phyloP scores from a whole-genome alignment of 2,888 invertebrate genomes.

The Choristoneura rosaceana region DNA sequence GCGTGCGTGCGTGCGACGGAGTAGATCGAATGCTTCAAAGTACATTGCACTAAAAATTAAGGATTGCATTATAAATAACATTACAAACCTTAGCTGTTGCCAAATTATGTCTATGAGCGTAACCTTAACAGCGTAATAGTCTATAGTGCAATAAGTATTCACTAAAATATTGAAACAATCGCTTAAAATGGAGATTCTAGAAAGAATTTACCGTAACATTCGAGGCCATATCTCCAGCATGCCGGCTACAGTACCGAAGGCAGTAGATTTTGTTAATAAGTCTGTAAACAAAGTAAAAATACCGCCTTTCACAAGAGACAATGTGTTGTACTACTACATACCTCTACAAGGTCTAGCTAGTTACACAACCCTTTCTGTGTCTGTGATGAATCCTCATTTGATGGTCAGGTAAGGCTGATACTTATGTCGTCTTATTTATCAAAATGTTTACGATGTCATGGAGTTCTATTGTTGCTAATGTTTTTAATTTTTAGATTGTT shows the following conservation, averaged over 20 bases:
- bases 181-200: slow-evolving; percentile 71
- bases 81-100: slow-evolving; percentile 67
- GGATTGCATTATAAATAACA: slow-evolving; percentile 57
- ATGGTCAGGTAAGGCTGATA: slow-evolving; percentile 86
- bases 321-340: slow-evolving; percentile 90
- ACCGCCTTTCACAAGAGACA: slow-evolving; percentile 89
- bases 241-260: slow-evolving; percentile 67
- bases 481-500: slow-evolving; percentile 86
- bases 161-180: slow-evolving; percentile 3
- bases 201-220: slow-evolving; percentile 69
- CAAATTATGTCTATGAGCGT: slow-evolving; percentile 78
- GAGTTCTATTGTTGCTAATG: neutral
- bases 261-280: slow-evolving; percentile 72
- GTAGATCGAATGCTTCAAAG: neutral
- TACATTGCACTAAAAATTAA: slow-evolving; percentile 29
- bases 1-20: too few species aligned
- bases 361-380: slow-evolving; percentile 92
- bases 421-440: slow-evolving; percentile 38
- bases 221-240: slow-evolving; percentile 63
- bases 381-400: slow-evolving; percentile 93
- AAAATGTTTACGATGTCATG: neutral
- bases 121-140: slow-evolving; percentile 60
- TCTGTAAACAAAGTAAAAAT: slow-evolving; percentile 75
- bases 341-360: slow-evolving; percentile 91
- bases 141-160: slow-evolving; percentile 54